Base-by-base conservation (phyloP, 2,113 vertebrate species). In the Etheostoma cragini region DNA sequence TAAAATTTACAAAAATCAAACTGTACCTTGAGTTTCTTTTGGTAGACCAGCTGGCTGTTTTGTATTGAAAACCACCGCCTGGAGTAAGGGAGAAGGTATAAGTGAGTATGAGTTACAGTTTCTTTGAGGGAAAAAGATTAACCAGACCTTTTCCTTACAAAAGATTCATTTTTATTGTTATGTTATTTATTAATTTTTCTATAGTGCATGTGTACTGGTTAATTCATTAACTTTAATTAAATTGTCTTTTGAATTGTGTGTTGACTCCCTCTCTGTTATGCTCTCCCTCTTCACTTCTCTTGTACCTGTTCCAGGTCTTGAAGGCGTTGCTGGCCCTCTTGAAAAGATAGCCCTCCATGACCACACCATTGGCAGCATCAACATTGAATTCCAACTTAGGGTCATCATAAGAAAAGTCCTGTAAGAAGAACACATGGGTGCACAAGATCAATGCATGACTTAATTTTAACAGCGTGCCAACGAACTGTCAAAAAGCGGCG, bases 51-150 rank as follows among this genome's bases (percentile, higher is more conserved):
- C 80, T 99, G 98, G 91, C 98, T 99, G 91, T 98, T 99, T 83
- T 99, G 98, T 94, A 99, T 99, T 46, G 98, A 99, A 94, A 99
- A 99, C 98, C 98, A 99, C 90, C 98, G 97, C 92, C 98, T 99
- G 86, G 15, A 85, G 77, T 84, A 89, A 33, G 19, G 8, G 21
- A 76, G 22, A 82, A 47, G 5, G 10, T 30, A 38, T 35, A 11
- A 67, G 57, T 38, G 38, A 38, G 35, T 35, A 38, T 38, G 35
- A 38, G 63, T 78, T 42, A 67, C 45, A 24, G 16, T 79, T 62
- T 73, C 11, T 21, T 17, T 30, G n/a, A 67, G 5, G 54, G 24
- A 42, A 42, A 42, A 42, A 42, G 8, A 42, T 42, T 42, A 42
- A 42, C 10, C 24, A 46, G 54, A 47, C 38, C 38, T n/a, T 50